Evolutionary conservation across 2,797 vertebrate genomes (phyloP).

Genomic region (Eospalax fontanierii): DNA sequence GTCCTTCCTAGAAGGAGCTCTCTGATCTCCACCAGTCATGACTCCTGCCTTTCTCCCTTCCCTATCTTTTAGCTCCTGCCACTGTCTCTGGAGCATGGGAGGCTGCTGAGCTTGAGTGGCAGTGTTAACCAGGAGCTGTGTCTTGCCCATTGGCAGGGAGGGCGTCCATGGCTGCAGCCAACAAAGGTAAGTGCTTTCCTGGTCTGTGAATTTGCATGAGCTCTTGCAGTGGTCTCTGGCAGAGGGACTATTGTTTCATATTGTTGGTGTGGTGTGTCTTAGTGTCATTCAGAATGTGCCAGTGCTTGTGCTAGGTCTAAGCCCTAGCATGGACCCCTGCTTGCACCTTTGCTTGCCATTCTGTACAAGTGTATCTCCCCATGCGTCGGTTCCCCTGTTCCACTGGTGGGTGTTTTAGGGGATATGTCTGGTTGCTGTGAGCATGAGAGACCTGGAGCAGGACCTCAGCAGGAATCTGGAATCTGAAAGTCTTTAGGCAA

Average conservation of each 20-base stretch:
- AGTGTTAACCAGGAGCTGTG: constrained; percentile 61
- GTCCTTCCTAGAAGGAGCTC: constrained; percentile 37
- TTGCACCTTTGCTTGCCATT: neutral
- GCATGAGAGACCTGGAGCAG: neutral
- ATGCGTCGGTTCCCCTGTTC: neutral
- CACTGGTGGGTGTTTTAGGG: neutral
- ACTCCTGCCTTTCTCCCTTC: neutral
- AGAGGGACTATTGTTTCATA: neutral
- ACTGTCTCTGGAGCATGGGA: constrained; percentile 81
- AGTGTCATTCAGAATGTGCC: neutral
- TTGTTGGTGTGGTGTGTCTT: neutral
- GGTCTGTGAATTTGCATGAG: neutral
- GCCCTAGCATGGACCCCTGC: constrained; percentile 1
- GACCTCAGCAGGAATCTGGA: neutral
- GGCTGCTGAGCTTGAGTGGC: constrained; percentile 68
- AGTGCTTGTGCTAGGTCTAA: neutral
- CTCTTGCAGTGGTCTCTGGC: neutral
- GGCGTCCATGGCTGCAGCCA: constrained; percentile 86
- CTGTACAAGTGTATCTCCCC: neutral
- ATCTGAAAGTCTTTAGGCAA: constrained; percentile 9
- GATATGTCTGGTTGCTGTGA: neutral
- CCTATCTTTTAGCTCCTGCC: constrained; percentile 65
- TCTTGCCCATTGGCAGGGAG: constrained; percentile 65
- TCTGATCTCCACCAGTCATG: neutral
- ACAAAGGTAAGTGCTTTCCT: constrained; percentile 84